phyloP scores from a whole-genome alignment of 1,140 invertebrate genomes.

The Bicyclus anynana region DNA sequence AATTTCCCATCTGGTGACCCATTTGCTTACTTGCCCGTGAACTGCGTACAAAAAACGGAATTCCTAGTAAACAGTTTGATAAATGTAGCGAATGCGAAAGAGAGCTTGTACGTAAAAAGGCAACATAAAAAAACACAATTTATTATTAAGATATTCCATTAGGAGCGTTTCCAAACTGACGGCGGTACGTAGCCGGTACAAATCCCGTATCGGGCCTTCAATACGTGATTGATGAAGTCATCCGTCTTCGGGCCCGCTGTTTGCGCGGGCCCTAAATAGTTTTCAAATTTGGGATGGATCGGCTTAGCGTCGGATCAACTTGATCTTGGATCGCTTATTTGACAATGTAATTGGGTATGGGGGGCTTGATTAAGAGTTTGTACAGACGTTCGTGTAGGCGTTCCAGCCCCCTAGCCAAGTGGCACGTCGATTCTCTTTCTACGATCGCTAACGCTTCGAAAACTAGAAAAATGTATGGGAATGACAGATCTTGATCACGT shows the following conservation, averaged over 20 bases:
- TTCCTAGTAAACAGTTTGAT: background rate
- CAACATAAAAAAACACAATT: constrained; percentile 7
- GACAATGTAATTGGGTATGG: constrained; percentile 2
- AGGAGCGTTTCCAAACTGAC: constrained; percentile 2
- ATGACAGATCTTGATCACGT: too few species aligned
- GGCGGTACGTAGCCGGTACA: background rate
- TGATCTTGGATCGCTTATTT: constrained; percentile 4
- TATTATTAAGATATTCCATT: constrained; percentile 9
- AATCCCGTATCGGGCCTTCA: constrained; percentile 22
- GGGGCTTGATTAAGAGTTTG: too few species aligned
- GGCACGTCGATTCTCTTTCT: too few species aligned
- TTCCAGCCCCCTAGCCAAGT: too few species aligned
- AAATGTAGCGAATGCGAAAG: background rate
- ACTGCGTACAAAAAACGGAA: too few species aligned
- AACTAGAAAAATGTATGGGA: too few species aligned
- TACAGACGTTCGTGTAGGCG: too few species aligned
- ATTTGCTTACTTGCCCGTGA: too few species aligned
- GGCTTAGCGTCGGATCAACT: constrained; percentile 4
- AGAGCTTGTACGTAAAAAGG: background rate
- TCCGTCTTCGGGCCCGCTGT: constrained; percentile 23
- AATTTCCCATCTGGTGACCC: too few species aligned
- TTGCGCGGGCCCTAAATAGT: constrained; percentile 18
- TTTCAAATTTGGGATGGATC: constrained; percentile 14
- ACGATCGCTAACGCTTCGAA: too few species aligned
- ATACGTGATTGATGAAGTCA: constrained; percentile 30